These are phyloP conservation scores for Microcebus tavaratra DNA, from an alignment of 2,113 vertebrate species.

Conservation along the genomic window DNA sequence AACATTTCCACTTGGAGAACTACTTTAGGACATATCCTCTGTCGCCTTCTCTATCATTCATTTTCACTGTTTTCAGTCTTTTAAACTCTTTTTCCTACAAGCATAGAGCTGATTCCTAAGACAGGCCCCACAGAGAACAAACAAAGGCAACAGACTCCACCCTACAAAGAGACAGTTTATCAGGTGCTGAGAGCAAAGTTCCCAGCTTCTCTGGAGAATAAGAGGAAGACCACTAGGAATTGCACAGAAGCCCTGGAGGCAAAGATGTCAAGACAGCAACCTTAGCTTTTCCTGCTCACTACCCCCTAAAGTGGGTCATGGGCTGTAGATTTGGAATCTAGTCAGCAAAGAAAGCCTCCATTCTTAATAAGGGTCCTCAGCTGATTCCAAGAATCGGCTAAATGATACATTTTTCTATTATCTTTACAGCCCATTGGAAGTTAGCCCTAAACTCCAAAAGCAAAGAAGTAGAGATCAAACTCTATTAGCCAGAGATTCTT, in stretches of 20 bases:
- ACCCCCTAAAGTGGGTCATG: neutral
- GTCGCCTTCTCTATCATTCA: neutral
- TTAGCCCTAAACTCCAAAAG: conserved; percentile 41
- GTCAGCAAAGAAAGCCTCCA: neutral
- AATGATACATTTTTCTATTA: conserved; percentile 50
- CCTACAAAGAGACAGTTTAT: conserved; percentile 65
- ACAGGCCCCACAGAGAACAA: conserved; percentile 73
- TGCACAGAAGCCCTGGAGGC: neutral
- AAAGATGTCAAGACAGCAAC: neutral
- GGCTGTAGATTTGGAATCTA: neutral
- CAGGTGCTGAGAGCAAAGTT: conserved; percentile 79
- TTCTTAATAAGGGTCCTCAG: neutral
- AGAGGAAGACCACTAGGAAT: neutral
- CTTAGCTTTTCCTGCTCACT: neutral
- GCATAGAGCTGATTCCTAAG: neutral
- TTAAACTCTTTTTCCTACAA: neutral
- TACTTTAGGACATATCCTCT: neutral
- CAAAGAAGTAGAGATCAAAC: conserved; percentile 46
- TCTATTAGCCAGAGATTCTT: neutral
- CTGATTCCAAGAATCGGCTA: conserved; percentile 13
- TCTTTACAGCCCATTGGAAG: neutral
- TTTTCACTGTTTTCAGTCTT: neutral
- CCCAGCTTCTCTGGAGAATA: conserved; percentile 23
- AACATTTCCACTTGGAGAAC: conserved; percentile 31
- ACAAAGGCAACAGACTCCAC: conserved; percentile 73